Evolutionary conservation across 2,113 vertebrate species (phyloP).

Genomic region (Euleptes europaea): DNA sequence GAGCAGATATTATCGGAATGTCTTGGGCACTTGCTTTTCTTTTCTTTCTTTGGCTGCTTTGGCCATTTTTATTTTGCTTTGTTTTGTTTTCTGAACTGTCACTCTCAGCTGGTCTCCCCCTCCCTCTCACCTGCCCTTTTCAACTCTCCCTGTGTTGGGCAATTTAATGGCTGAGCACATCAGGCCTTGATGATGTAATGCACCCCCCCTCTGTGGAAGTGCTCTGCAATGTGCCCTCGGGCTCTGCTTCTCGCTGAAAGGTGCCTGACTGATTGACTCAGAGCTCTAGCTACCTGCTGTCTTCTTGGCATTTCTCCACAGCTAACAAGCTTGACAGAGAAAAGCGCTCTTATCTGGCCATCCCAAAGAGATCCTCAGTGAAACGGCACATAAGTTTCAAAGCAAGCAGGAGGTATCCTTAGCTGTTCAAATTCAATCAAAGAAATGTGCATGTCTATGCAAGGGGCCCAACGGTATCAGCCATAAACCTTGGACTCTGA

Average conservation of each 20-base stretch:
- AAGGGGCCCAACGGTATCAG: rapidly evolving
- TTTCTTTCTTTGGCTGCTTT: background rate
- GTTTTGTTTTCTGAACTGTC: background rate
- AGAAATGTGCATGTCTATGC: rapidly evolving
- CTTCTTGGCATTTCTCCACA: background rate
- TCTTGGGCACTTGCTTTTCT: background rate
- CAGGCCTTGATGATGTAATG: background rate
- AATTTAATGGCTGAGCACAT: rapidly evolving
- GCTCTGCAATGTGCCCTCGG: background rate
- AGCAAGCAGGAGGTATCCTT: background rate
- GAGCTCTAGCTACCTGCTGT: background rate
- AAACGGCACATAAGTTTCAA: rapidly evolving
- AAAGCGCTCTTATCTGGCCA: background rate
- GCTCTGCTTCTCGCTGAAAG: background rate
- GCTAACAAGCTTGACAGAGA: background rate
- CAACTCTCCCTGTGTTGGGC: background rate
- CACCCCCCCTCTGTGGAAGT: background rate
- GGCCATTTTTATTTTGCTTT: background rate
- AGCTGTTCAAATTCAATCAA: background rate
- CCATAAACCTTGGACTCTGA: too few relatives aligned
- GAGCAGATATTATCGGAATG: rapidly evolving
- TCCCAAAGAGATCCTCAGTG: background rate
- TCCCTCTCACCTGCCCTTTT: background rate
- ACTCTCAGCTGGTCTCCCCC: background rate
- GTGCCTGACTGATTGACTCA: background rate